Conservation (phyloP, 2,888 invertebrate genomes). For the Melanchra persicariae region DNA sequence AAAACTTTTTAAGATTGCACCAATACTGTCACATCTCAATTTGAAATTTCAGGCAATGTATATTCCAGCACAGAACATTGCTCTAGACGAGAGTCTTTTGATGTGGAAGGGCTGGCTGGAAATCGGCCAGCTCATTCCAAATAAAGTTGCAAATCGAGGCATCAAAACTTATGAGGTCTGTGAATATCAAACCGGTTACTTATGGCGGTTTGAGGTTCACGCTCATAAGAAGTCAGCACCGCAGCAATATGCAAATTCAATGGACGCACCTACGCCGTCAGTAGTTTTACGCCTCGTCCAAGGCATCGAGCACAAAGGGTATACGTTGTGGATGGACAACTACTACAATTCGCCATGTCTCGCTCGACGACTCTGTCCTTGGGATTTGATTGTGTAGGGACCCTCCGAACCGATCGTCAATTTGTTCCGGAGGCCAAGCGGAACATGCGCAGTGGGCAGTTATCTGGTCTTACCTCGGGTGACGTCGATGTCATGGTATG, state of each 20-base stretch:
- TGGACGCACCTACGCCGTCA: no score
- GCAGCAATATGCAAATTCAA: no score
- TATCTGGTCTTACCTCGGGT: neutral
- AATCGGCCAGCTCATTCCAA: neutral
- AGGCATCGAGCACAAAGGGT: neutral
- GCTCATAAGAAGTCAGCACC: no score
- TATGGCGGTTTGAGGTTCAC: no score
- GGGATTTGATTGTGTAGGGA: neutral
- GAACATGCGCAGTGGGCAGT: neutral
- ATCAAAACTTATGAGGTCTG: constrained; percentile 35
- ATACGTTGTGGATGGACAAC: constrained; percentile 7
- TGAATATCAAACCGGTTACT: no score
- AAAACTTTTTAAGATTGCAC: neutral
- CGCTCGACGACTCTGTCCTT: neutral
- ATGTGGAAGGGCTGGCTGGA: neutral
- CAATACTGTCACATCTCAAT: constrained; percentile 4
- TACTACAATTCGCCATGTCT: neutral
- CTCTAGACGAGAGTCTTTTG: no score
- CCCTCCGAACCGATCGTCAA: neutral
- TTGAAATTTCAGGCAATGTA: neutral
- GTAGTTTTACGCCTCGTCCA: neutral
- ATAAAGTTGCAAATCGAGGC: neutral
- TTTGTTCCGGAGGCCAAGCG: neutral
- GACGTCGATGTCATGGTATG: no score
- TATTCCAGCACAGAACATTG: neutral